Conservation (phyloP, 2,113 vertebrate genomes). For the Hydropotes inermis region DNA sequence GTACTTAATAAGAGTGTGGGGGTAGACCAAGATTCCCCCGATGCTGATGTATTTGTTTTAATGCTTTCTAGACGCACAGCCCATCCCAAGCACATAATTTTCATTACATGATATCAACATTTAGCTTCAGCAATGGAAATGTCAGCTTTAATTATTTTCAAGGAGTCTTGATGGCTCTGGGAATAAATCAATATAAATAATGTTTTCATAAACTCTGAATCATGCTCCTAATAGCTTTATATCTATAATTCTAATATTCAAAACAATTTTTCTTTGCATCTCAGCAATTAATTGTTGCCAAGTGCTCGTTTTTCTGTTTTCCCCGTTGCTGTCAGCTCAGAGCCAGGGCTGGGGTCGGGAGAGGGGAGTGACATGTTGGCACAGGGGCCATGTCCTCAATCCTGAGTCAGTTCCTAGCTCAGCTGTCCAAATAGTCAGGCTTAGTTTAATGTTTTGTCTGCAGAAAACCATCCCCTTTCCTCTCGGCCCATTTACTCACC, state of each 20-base stretch:
- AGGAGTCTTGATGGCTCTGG: slow-evolving; percentile 72
- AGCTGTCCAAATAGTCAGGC: background rate
- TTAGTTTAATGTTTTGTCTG: rapidly evolving
- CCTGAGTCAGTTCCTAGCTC: background rate
- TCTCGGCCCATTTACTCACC: background rate
- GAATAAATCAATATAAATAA: slow-evolving; percentile 78
- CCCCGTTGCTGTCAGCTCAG: background rate
- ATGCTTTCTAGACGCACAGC: background rate
- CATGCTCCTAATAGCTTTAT: slow-evolving; percentile 53
- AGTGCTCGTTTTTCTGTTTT: background rate
- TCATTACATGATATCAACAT: slow-evolving; percentile 60
- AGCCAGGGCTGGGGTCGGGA: background rate
- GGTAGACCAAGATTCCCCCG: background rate
- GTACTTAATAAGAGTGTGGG: background rate
- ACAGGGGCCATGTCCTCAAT: background rate
- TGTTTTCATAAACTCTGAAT: slow-evolving; percentile 69
- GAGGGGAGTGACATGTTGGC: background rate
- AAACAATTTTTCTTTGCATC: slow-evolving; percentile 60
- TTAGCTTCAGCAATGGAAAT: slow-evolving; percentile 65
- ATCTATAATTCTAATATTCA: slow-evolving; percentile 62
- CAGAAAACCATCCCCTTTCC: background rate
- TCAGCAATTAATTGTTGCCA: slow-evolving; percentile 18
- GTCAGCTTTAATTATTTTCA: slow-evolving; percentile 79
- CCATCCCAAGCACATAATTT: slow-evolving; percentile 42
- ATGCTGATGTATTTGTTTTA: background rate